phyloP scores from a whole-genome alignment of 64 coral and sea anemone genomes.

The Astreopora myriophthalma region DNA sequence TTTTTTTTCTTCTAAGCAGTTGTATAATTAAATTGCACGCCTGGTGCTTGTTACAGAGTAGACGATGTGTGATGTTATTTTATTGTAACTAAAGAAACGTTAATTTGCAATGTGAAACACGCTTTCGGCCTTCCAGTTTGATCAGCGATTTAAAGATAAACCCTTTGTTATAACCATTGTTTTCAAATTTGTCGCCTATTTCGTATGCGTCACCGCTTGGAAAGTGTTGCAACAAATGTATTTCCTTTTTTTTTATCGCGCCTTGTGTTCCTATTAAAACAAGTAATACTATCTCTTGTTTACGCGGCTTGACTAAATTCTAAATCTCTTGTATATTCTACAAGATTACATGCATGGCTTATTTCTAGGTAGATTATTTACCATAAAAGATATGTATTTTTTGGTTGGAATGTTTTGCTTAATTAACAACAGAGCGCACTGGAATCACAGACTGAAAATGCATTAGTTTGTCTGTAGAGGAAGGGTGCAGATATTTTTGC shows the following conservation, averaged over 20 bases:
- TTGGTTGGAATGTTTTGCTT: background rate
- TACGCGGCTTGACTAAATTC: background rate
- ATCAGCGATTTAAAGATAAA: background rate
- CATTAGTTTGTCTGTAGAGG: background rate
- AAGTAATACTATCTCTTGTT: background rate
- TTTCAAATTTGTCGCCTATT: background rate
- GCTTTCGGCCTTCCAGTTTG: background rate
- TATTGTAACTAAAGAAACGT: background rate
- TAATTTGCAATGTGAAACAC: background rate
- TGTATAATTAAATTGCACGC: background rate
- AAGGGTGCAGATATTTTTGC: background rate
- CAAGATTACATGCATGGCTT: background rate
- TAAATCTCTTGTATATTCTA: background rate
- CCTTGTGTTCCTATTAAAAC: background rate
- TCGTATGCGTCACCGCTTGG: background rate
- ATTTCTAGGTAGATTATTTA: background rate
- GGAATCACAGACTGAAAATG: background rate
- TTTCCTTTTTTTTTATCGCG: background rate
- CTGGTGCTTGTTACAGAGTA: background rate
- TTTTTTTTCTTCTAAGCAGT: background rate
- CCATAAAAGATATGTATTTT: background rate
- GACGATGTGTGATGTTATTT: background rate
- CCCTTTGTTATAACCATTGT: background rate
- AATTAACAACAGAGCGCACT: background rate
- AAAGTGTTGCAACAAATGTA: background rate